Evolutionary conservation across 64 coral and sea anemone species (phyloP).

Genomic region (Montipora capricornis): DNA sequence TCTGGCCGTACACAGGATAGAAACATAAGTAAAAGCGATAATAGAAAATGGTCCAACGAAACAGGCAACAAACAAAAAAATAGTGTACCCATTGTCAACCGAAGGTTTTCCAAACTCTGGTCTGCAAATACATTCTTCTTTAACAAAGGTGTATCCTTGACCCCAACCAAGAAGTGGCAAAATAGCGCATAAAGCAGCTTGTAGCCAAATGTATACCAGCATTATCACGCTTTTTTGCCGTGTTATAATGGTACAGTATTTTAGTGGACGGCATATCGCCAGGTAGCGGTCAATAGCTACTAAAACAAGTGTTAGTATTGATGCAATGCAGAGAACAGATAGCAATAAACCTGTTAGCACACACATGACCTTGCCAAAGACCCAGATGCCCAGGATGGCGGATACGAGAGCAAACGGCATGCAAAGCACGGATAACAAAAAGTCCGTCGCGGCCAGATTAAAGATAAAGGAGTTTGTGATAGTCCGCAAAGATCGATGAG

Average conservation of each 20-base stretch:
- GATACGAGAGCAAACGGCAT: slow-evolving; percentile 89
- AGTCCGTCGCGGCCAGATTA: slow-evolving; percentile 87
- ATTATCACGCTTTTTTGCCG: slow-evolving; percentile 48
- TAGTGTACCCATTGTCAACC: slow-evolving; percentile 85
- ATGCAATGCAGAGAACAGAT: slow-evolving; percentile 81
- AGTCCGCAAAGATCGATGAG: slow-evolving; percentile 79
- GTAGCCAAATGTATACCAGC: slow-evolving; percentile 75
- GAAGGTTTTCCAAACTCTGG: slow-evolving; percentile 77
- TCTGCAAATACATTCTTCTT: slow-evolving; percentile 77
- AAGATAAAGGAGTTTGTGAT: slow-evolving; percentile 90
- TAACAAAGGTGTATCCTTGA: slow-evolving; percentile 63
- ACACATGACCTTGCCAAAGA: slow-evolving; percentile 79
- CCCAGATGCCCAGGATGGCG: slow-evolving; percentile 68
- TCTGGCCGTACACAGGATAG: slow-evolving; percentile 83
- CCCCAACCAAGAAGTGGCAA: slow-evolving; percentile 86
- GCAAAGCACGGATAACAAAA: slow-evolving; percentile 74
- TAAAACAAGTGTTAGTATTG: slow-evolving; percentile 83
- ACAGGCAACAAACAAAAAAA: slow-evolving; percentile 81
- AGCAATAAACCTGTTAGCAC: slow-evolving; percentile 73
- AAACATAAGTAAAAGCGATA: slow-evolving; percentile 79
- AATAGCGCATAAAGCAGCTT: slow-evolving; percentile 59
- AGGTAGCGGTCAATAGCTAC: slow-evolving; percentile 88
- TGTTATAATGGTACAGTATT: slow-evolving; percentile 75
- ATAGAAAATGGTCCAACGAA: slow-evolving; percentile 80
- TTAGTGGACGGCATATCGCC: slow-evolving; percentile 86